These are phyloP conservation scores for Diplodus sargus DNA, from an alignment of 2,797 vertebrate genomes.

Conservation along the genomic window DNA sequence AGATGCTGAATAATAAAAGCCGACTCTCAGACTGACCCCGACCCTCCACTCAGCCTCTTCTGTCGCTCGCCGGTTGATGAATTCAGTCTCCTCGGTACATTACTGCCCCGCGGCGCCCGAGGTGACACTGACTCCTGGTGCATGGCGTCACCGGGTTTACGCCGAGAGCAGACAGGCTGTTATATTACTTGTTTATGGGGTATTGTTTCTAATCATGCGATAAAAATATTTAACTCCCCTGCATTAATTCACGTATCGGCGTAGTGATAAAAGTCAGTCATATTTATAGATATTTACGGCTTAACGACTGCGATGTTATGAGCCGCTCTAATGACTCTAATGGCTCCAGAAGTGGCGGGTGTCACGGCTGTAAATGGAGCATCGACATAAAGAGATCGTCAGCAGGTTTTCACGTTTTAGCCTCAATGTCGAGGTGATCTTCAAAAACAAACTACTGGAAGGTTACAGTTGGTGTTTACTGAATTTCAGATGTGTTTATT, in stretches of 20 bases:
- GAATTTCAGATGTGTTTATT: no score
- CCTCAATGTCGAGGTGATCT: background rate
- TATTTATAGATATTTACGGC: conserved; percentile 45
- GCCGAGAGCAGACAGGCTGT: conserved; percentile 50
- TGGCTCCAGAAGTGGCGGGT: conserved; percentile 32
- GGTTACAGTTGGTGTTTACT: no score
- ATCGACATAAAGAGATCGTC: background rate
- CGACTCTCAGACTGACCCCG: conserved; percentile 45
- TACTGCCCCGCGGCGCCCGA: conserved; percentile 29
- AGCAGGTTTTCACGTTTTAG: background rate
- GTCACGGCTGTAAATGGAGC: background rate
- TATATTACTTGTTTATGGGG: conserved; percentile 59
- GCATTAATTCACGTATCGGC: conserved; percentile 41
- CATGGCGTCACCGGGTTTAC: conserved; percentile 67
- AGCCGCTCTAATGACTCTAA: conserved; percentile 29
- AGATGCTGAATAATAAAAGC: conserved; percentile 55
- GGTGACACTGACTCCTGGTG: conserved; percentile 19
- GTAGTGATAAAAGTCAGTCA: conserved; percentile 59
- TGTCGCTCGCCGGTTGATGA: conserved; percentile 25
- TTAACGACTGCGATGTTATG: conserved; percentile 37
- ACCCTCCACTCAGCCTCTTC: conserved; percentile 39
- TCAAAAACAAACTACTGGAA: no score
- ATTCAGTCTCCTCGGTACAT: conserved; percentile 18
- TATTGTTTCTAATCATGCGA: conserved; percentile 39
- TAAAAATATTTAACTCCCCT: conserved; percentile 48